Percentiles rank a stretch among this genome's conserved stretches.
Conservation (phyloP, 2,797 vertebrate genomes). For the Thalassophryne amazonica region DNA sequence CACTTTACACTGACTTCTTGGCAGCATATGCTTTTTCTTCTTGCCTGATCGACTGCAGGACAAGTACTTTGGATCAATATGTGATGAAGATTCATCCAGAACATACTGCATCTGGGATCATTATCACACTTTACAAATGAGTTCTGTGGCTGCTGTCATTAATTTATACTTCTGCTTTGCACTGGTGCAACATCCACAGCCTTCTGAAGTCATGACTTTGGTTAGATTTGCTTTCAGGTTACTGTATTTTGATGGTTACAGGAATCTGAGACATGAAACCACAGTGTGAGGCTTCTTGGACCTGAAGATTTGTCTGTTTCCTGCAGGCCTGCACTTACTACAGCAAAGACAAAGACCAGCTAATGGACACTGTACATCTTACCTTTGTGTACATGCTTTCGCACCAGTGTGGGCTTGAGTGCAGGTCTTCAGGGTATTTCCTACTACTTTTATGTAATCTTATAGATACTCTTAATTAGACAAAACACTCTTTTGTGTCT, state of each 20-base stretch:
- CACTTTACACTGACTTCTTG: too few relatives aligned
- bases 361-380: slow-evolving; percentile 50
- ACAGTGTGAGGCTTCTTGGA: slow-evolving; percentile 8
- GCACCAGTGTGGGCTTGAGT: slow-evolving; percentile 17
- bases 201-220: too few relatives aligned
- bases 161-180: too few relatives aligned
- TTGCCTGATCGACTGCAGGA: too few relatives aligned
- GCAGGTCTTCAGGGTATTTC: slow-evolving; percentile 40
- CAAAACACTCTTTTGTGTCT: slow-evolving; percentile 8
- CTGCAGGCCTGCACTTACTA: slow-evolving; percentile 51
- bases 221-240: slow-evolving; percentile 2
- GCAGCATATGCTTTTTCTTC: too few relatives aligned
- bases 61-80: too few relatives aligned
- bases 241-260: neutral
- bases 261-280: slow-evolving; percentile 11
- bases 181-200: too few relatives aligned
- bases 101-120: too few relatives aligned
- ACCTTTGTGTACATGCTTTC: neutral
- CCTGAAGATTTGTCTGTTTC: slow-evolving; percentile 10
- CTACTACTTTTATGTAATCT: slow-evolving; percentile 62
- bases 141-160: too few relatives aligned
- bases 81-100: too few relatives aligned
- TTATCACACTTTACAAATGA: too few relatives aligned
- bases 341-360: slow-evolving; percentile 39
- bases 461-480: slow-evolving; percentile 43